Evolutionary conservation across 2,113 vertebrate genomes (phyloP).

Genomic region (Neogobius melanostomus): DNA sequence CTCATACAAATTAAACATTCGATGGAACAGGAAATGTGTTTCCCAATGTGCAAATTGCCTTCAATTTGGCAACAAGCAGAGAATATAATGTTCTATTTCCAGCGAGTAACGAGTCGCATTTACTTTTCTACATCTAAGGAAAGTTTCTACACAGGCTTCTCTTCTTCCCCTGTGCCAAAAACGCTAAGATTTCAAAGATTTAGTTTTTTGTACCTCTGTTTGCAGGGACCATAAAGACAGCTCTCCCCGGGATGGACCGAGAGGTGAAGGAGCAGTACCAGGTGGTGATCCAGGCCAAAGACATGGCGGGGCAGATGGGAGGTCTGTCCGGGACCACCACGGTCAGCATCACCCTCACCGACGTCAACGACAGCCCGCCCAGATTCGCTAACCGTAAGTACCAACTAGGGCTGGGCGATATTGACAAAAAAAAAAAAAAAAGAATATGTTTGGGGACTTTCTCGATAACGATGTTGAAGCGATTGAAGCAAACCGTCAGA

Average conservation of each 20-base stretch:
- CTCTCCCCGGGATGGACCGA: slow-evolving; percentile 93
- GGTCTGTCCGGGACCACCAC: slow-evolving; percentile 94
- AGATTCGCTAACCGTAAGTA: slow-evolving; percentile 93
- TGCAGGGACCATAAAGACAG: slow-evolving; percentile 89
- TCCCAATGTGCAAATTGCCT: slow-evolving; percentile 10
- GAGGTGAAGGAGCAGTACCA: slow-evolving; percentile 97
- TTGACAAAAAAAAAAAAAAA: too few relatives aligned
- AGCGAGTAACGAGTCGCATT: slow-evolving; percentile 38
- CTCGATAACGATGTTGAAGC: too few relatives aligned
- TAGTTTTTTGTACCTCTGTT: too few relatives aligned
- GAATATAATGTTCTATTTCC: slow-evolving; percentile 24
- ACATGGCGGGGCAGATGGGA: slow-evolving; percentile 99
- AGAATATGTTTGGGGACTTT: too few relatives aligned
- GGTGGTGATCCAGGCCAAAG: slow-evolving; percentile 97
- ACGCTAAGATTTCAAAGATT: too few relatives aligned
- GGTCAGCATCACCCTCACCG: slow-evolving; percentile 91
- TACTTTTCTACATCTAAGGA: neutral
- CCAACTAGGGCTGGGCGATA: too few relatives aligned
- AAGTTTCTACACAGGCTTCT: neutral
- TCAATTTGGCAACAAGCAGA: slow-evolving; percentile 6
- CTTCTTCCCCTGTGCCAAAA: neutral
- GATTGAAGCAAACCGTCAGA: too few relatives aligned
- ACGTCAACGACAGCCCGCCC: slow-evolving; percentile 96
- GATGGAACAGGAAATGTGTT: slow-evolving; percentile 14
- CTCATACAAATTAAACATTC: neutral